A percentile compares a stretch with the other conserved stretches of the same genome.
phyloP scores from a whole-genome alignment of 2,113 vertebrate species.

The Psilopogon haemacephalus region DNA sequence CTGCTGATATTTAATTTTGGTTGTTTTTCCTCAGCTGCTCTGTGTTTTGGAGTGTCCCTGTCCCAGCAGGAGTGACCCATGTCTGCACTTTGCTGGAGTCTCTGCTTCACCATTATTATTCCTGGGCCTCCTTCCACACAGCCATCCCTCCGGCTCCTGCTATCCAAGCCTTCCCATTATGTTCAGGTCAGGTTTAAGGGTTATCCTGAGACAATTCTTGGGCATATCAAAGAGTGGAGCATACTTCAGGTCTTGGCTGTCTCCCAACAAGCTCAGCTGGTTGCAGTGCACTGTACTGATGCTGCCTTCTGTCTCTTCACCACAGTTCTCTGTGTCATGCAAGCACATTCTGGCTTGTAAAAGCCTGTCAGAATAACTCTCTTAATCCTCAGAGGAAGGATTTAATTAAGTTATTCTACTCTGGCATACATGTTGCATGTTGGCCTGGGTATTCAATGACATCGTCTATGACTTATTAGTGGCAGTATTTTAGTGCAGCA shows the following conservation, averaged over 20 bases:
- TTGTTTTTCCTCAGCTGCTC: background rate
- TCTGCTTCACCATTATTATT: background rate
- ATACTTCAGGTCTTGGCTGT: background rate
- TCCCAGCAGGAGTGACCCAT: accelerated
- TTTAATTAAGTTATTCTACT: conserved; percentile 29
- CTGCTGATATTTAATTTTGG: background rate
- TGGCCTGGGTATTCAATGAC: background rate
- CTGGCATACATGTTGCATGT: background rate
- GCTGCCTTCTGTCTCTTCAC: background rate
- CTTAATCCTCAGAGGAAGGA: conserved; percentile 31
- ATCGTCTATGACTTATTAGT: background rate
- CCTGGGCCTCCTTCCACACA: accelerated
- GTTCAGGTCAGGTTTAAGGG: accelerated
- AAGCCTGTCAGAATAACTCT: background rate
- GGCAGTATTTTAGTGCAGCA: background rate
- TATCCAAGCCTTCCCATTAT: background rate
- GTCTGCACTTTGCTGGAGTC: background rate
- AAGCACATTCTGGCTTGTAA: background rate
- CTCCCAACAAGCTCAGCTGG: accelerated
- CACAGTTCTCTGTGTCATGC: accelerated
- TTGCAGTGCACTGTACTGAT: accelerated
- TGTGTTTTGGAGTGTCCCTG: background rate
- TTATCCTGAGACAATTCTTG: no score
- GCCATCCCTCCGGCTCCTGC: accelerated
- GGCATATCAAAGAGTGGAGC: background rate